Percentiles rank a stretch among this genome's conserved stretches.
These are phyloP conservation scores for Scolopax bukidnonensis DNA, from an alignment of 2,797 vertebrate genomes.

Conservation along the genomic window DNA sequence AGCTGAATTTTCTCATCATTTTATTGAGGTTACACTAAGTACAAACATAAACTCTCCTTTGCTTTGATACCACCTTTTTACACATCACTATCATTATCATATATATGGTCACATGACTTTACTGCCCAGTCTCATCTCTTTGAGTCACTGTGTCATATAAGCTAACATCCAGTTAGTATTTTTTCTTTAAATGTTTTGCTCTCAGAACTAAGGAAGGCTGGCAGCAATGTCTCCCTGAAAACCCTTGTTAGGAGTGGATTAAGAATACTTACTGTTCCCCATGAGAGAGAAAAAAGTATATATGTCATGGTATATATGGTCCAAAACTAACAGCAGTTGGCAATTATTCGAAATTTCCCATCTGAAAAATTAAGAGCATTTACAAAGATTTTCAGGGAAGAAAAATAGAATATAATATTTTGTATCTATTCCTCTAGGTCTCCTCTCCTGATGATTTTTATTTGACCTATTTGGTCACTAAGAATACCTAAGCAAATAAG, in stretches of 20 bases:
- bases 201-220: background rate
- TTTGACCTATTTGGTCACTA: background rate
- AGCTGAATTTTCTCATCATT: background rate
- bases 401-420: background rate
- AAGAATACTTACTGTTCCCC: background rate
- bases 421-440: background rate
- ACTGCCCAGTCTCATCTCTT: background rate
- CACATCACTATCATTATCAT: no score
- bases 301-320: background rate
- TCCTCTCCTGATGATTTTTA: background rate
- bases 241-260: background rate
- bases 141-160: background rate
- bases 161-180: background rate
- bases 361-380: background rate
- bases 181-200: background rate
- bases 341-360: background rate
- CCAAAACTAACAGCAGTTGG: background rate
- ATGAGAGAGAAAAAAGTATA: background rate
- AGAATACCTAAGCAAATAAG: background rate
- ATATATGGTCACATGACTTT: background rate
- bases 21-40: background rate
- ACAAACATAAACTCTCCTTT: background rate
- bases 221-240: background rate
- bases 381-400: background rate
- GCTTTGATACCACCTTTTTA: background rate